Evolutionary conservation across 2,113 vertebrate species (phyloP), one percentile per base, ranked within the genome.

Genomic region (Emberiza fucata): DNA sequence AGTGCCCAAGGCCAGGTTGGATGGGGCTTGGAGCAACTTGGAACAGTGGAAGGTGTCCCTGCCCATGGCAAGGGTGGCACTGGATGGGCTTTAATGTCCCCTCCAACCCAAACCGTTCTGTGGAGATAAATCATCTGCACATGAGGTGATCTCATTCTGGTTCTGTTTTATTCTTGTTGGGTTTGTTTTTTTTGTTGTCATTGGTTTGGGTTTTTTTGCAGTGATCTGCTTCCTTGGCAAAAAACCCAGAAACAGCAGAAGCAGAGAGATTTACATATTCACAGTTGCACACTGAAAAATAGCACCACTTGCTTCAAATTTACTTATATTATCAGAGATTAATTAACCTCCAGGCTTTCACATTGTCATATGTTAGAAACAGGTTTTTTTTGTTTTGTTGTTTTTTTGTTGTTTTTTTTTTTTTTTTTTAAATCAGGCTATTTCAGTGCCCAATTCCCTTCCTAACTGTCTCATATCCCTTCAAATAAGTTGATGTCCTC

Each of bases 1-100:
- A 61, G 27, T 39, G 54, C 1, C 39, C 72, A 51, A 53, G 39
- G 12, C 22, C 63, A 45, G 72, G 54, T 0, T 60, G 44, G 44
- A 68, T 0, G 0, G 25, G 33, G 17, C 6, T 51, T 51, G 53
- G 72, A 51, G 4, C 22, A 1, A 0, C 33, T 12, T 45, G 47
- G 27, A 5, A 0, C 0, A 5, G 28, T 15, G 39, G 54, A 0
- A 78, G 6, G 0, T 69, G 53, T 53, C 45, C 33, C 54, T 60
- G 45, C 9, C 8, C 14, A 33, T 15, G 63, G 27, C 5, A 37
- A 7, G 11, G 9, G 9, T 51, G 18, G 54, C 0, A 39, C 18
- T n/a, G 28, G 28, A 3, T 45, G 39, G 2, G 2, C 8, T 78
- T 53, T 10, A 23, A 45, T 4, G 14, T 16, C 39, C 14, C 27